Conservation (phyloP, 92 coral and sea anemone species). For the Epizoanthus scotinus region DNA sequence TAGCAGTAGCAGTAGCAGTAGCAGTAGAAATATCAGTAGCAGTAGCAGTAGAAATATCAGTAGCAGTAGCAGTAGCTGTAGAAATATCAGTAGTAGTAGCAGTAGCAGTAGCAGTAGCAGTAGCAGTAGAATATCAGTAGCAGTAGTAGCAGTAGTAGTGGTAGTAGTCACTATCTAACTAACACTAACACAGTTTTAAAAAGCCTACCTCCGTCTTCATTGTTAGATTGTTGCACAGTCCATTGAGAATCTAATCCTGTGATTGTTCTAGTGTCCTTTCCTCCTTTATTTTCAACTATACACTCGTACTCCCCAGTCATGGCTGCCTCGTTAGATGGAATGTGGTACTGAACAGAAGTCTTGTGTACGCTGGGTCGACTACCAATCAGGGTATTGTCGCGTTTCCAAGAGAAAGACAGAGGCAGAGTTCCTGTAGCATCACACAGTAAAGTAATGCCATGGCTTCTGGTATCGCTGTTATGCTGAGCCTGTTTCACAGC, state of each 20-base stretch:
- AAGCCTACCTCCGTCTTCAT: background rate
- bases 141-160: no score
- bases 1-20: no score
- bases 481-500: background rate
- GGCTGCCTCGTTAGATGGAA: background rate
- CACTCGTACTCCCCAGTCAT: constrained; percentile 5
- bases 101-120: no score
- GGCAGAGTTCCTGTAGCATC: constrained; percentile 17
- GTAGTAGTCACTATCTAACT: no score
- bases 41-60: no score
- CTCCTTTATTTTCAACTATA: background rate
- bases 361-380: background rate
- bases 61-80: no score
- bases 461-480: background rate
- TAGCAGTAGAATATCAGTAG: no score
- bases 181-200: no score
- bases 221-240: background rate
- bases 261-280: background rate
- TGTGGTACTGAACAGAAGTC: background rate
- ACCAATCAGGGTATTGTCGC: background rate
- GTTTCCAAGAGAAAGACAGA: background rate
- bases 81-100: no score
- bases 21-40: no score
- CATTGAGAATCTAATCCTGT: background rate
- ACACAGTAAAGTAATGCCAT: background rate